phyloP scores from a whole-genome alignment of 2,113 vertebrate genomes.

The Dasyurus viverrinus region DNA sequence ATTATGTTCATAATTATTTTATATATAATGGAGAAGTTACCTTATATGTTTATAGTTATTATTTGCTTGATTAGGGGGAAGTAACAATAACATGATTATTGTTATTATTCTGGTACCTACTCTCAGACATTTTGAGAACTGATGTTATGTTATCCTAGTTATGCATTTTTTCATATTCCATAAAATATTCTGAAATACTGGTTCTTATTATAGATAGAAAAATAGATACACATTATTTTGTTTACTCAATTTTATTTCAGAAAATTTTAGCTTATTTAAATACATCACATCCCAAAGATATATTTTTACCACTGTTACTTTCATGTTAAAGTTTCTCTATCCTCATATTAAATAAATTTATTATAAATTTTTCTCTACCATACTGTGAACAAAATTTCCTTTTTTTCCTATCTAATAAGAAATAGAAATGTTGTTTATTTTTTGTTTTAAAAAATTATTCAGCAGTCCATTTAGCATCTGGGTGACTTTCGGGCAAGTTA shows the following conservation, averaged over 20 bases:
- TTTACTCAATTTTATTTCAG: constrained; percentile 34
- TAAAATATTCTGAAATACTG: constrained; percentile 5
- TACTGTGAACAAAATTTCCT: neutral
- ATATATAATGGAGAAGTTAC: too few relatives aligned
- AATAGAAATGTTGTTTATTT: constrained; percentile 24
- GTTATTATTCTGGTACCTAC: too few relatives aligned
- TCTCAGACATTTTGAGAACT: too few relatives aligned
- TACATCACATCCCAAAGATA: neutral
- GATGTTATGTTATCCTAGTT: neutral
- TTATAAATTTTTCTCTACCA: neutral
- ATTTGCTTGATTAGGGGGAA: too few relatives aligned
- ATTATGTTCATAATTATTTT: too few relatives aligned
- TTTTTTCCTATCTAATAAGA: constrained; percentile 2
- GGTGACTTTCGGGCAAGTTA: neutral
- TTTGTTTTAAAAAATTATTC: neutral
- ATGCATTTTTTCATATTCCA: neutral
- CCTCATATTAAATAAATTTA: constrained; percentile 28
- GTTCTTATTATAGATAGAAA: neutral
- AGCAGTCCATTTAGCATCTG: neutral
- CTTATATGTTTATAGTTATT: too few relatives aligned
- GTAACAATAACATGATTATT: too few relatives aligned
- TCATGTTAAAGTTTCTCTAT: constrained; percentile 16
- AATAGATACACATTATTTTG: constrained; percentile 2
- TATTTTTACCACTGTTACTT: neutral
- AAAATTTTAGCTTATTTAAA: constrained; percentile 4